A percentile compares a stretch with the other conserved stretches of the same genome.
phyloP scores from a whole-genome alignment of 2,888 invertebrate species.

The Argyra leucocephala region DNA sequence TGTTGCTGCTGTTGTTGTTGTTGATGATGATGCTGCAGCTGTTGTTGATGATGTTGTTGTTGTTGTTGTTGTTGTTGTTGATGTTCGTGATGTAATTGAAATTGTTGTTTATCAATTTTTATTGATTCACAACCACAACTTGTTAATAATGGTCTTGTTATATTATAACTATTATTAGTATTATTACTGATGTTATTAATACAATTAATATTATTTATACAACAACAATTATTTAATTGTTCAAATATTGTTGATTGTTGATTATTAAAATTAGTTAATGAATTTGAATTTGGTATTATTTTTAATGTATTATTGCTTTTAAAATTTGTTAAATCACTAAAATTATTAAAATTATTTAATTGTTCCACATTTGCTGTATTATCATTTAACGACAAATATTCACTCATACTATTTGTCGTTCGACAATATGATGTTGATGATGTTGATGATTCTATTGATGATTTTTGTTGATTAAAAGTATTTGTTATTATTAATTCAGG shows the following conservation, averaged over 20 bases:
- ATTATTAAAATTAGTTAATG: not conserved
- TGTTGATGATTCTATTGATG: not conserved
- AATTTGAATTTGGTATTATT: not conserved
- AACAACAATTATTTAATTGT: slow-evolving; percentile 1
- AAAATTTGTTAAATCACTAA: not conserved
- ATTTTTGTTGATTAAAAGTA: not conserved
- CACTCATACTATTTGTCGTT: slow-evolving; percentile 15
- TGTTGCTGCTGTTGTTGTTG: slow-evolving; percentile 14
- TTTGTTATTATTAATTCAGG: not conserved
- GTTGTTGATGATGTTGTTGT: slow-evolving; percentile 17
- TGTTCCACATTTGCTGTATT: not conserved
- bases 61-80: slow-evolving; percentile 22
- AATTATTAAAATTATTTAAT: not conserved
- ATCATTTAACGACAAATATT: slow-evolving; percentile 13
- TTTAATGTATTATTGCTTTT: not conserved
- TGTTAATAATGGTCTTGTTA: not conserved
- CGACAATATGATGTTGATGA: not conserved
- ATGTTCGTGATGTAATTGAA: slow-evolving; percentile 24
- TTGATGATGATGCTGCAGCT: slow-evolving; percentile 20
- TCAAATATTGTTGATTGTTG: not conserved
- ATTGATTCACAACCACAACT: not conserved
- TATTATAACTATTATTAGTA: not conserved
- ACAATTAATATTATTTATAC: not conserved
- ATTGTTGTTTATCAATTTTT: not conserved
- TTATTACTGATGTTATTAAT: not conserved